phyloP scores from a whole-genome alignment of 2,797 vertebrate genomes.

The Clarias pachynema region DNA sequence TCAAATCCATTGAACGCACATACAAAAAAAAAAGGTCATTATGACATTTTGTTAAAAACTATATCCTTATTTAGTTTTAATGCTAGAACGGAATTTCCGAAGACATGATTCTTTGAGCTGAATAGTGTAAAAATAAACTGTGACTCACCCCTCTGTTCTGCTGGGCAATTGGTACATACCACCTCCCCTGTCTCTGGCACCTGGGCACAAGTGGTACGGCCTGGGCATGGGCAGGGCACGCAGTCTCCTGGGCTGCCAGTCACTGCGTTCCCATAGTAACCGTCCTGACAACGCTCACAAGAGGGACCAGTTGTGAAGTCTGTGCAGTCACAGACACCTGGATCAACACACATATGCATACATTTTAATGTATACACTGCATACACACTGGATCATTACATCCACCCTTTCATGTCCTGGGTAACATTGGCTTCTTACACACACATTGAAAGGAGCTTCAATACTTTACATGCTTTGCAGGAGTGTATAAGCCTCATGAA shows the following conservation, averaged over 20 bases:
- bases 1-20: constrained; percentile 16
- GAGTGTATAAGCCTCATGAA: constrained; percentile 52
- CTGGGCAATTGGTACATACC: constrained; percentile 88
- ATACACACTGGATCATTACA: background rate
- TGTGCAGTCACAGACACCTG: constrained; percentile 84
- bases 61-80: background rate
- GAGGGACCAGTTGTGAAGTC: constrained; percentile 83
- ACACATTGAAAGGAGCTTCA: constrained; percentile 13
- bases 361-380: background rate
- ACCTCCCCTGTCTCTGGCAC: constrained; percentile 77
- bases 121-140: background rate
- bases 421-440: background rate
- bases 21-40: background rate
- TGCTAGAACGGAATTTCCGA: background rate
- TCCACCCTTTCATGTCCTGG: background rate
- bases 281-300: constrained; percentile 84
- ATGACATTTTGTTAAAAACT: background rate
- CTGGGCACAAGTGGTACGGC: constrained; percentile 74
- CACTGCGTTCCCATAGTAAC: constrained; percentile 88
- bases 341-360: constrained; percentile 46
- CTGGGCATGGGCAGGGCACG: constrained; percentile 87
- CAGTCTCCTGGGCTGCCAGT: constrained; percentile 76
- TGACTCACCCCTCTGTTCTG: constrained; percentile 83
- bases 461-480: constrained; percentile 12
- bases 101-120: background rate